These are phyloP conservation scores for Drosophila mulleri DNA, from an alignment of 2,888 invertebrate genomes.

Conservation along the genomic window DNA sequence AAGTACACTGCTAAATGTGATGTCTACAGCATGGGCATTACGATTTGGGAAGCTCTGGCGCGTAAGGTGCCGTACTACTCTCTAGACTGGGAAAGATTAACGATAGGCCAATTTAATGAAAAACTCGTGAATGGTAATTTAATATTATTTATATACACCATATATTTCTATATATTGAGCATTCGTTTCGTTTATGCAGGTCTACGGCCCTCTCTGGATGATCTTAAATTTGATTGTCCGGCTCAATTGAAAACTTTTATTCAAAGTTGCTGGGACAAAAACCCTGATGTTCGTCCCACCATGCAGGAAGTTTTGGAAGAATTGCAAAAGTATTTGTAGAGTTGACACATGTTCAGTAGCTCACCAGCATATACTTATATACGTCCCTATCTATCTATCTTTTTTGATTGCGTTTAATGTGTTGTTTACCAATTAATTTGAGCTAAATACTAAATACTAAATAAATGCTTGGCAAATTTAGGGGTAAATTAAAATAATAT, in stretches of 20 bases:
- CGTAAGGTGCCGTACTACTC: background rate
- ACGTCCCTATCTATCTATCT: no score
- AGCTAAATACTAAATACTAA: background rate
- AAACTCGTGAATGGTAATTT: background rate
- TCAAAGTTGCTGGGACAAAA: background rate
- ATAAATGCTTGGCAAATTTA: background rate
- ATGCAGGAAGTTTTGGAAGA: background rate
- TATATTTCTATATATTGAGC: background rate
- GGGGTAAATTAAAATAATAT: background rate
- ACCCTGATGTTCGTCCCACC: background rate
- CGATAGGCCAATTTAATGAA: no score
- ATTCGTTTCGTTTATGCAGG: background rate
- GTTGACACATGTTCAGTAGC: no score
- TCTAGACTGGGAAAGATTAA: no score
- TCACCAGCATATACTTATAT: no score
- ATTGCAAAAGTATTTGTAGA: background rate
- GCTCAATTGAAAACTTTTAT: background rate
- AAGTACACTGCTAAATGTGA: constrained; percentile 4
- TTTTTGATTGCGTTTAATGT: no score
- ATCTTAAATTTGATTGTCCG: background rate
- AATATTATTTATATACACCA: background rate
- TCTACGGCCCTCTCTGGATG: constrained; percentile 10
- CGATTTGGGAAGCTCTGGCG: constrained; percentile 19
- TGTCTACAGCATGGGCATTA: constrained; percentile 25
- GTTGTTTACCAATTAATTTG: background rate